A percentile compares a stretch with the other conserved stretches of the same genome.
Conservation (phyloP, 2,113 vertebrate genomes). For the Pseudolaguvia tuberculata region DNA sequence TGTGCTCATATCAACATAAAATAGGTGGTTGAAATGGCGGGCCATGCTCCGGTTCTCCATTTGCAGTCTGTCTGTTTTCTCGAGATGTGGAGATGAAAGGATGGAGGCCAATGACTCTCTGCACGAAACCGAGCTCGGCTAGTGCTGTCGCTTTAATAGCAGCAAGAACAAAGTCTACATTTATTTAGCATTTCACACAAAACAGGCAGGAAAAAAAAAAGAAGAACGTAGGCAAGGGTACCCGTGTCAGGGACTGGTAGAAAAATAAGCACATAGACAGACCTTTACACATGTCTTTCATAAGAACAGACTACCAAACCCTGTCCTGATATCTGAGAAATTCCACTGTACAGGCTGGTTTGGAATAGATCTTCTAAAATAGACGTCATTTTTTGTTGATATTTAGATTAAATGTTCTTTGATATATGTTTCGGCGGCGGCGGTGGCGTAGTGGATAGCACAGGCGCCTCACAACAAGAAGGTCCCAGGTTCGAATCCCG, state of each 20-base stretch:
- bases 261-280: slow-evolving; percentile 27
- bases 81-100: slow-evolving; percentile 55
- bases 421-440: too few species aligned
- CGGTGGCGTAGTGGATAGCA: too few species aligned
- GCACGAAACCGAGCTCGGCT: slow-evolving; percentile 33
- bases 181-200: slow-evolving; percentile 46
- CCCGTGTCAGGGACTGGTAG: background rate
- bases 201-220: background rate
- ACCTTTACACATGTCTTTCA: slow-evolving; percentile 25
- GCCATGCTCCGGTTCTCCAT: slow-evolving; percentile 31
- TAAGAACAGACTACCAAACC: background rate
- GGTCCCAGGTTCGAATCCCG: too few species aligned
- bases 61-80: slow-evolving; percentile 50
- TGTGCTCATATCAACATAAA: slow-evolving; percentile 16
- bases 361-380: background rate
- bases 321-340: background rate
- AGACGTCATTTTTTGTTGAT: background rate
- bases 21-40: slow-evolving; percentile 16
- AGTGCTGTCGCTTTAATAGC: slow-evolving; percentile 48
- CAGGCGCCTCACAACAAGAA: too few species aligned
- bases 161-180: slow-evolving; percentile 48
- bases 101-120: slow-evolving; percentile 43
- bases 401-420: too few species aligned
- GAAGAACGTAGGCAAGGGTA: background rate
- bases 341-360: background rate